Evolutionary conservation across 2,797 vertebrate species (phyloP).

Genomic region (Macrochelys suwanniensis): DNA sequence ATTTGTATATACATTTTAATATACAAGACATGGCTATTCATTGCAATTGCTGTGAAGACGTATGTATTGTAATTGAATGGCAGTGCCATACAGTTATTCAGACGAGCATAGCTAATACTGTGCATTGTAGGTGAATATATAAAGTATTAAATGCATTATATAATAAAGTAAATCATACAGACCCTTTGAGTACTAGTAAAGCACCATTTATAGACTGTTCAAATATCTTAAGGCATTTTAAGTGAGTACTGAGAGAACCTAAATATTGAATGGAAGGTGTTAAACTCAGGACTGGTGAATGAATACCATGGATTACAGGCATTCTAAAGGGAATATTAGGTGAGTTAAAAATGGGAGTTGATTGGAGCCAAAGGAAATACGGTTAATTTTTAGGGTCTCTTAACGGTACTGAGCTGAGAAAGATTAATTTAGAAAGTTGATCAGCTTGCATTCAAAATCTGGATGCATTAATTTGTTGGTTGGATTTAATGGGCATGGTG

Average conservation of each 20-base stretch:
- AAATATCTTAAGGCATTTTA: conserved; percentile 60
- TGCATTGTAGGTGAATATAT: conserved; percentile 82
- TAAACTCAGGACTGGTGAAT: conserved; percentile 39
- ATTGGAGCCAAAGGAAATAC: conserved; percentile 2
- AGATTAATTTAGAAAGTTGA: background rate
- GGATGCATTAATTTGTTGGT: background rate
- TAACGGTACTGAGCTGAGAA: background rate
- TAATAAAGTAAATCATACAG: conserved; percentile 76
- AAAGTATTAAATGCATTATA: conserved; percentile 76
- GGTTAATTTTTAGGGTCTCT: background rate
- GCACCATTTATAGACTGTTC: conserved; percentile 70
- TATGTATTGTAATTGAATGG: conserved; percentile 79
- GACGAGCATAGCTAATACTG: conserved; percentile 79
- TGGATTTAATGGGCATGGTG: background rate
- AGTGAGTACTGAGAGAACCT: conserved; percentile 54
- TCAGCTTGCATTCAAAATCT: background rate
- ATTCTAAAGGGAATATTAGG: conserved; percentile 3
- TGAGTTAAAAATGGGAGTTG: conserved; percentile 27
- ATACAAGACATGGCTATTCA: conserved; percentile 83
- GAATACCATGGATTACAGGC: background rate
- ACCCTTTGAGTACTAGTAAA: conserved; percentile 72
- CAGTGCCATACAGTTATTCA: conserved; percentile 77
- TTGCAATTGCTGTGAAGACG: conserved; percentile 81
- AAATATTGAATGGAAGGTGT: conserved; percentile 57
- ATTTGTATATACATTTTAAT: conserved; percentile 93